Base-by-base conservation (phyloP, 2,888 invertebrate genomes). In the Mystacides longicornis region DNA sequence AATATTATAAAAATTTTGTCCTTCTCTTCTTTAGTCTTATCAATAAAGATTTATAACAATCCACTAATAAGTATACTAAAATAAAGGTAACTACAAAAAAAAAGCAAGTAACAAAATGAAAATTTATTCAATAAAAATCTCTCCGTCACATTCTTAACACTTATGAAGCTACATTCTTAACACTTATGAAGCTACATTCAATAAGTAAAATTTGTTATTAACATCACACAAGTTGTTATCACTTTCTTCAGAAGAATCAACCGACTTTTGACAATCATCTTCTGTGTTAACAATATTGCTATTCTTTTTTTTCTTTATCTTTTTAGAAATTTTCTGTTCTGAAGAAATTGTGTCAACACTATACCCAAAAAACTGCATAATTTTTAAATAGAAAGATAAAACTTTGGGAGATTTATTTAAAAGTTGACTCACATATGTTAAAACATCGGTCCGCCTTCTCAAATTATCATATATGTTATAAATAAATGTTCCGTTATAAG, bases 401-500 rank as follows among this genome's bases (percentile, higher is more conserved):
- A 60, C 43, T 11, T 48, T 31, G 9, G 61, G 60, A 21, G 56
- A 47, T 51, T 23, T 20, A 46, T 58, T 31, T 4, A 61, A 53
- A 19, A 59, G 77, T 51, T 78, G 69, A 27, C 75, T 69, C 1
- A 86, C 66, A 65, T 82, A 85, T 42, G 64, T 65, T 22, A 72
- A 68, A 0, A 83, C 70, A 63, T 84, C 75, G 0, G 66, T 59
- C 20, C 85, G 79, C 59, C 73, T 76, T 58, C 78, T 79, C 49
- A 89, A 74, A 69, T 82, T 81, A 23, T 71, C 69, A 56, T 82
- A 82, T 22, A 86, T 70, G 71, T 90, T 90, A 64, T 89, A 90
- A 1, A 87, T 67, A 68, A 89, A 84, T 0, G 87, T 86, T 0
- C 90, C 89, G 69, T 87, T 86, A 62, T 80, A 88, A 59, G 81